phyloP scores from a whole-genome alignment of 2,888 invertebrate genomes.

The Trichopoda pennipes region DNA sequence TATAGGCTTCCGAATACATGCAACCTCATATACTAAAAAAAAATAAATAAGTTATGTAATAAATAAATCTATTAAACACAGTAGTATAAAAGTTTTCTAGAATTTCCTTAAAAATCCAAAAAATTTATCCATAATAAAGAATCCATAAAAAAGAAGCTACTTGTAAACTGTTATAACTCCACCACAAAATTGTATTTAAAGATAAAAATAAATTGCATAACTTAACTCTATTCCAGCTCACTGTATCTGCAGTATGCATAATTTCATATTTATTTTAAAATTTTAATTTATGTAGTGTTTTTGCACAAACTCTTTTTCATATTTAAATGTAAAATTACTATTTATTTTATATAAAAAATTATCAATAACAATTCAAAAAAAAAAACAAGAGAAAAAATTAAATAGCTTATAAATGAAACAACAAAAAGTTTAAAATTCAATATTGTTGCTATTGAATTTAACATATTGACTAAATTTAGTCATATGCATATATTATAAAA shows the following conservation, averaged over 20 bases:
- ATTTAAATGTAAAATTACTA: constrained; percentile 16
- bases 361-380: background rate
- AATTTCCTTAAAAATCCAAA: too few relatives aligned
- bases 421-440: constrained; percentile 28
- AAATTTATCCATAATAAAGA: too few relatives aligned
- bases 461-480: constrained; percentile 1
- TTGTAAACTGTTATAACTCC: too few relatives aligned
- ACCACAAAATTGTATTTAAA: too few relatives aligned
- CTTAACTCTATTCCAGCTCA: background rate
- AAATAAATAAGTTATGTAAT: too few relatives aligned
- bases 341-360: constrained; percentile 5
- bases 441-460: constrained; percentile 3
- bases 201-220: too few relatives aligned
- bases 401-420: constrained; percentile 39
- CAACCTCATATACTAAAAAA: too few relatives aligned
- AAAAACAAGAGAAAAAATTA: background rate
- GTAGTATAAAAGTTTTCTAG: too few relatives aligned
- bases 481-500: background rate
- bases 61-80: too few relatives aligned
- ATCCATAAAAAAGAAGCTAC: too few relatives aligned
- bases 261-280: constrained; percentile 12
- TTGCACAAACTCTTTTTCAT: background rate
- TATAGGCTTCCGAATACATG: too few relatives aligned
- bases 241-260: background rate
- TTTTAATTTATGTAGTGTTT: constrained; percentile 19